phyloP scores from a whole-genome alignment of 2,797 vertebrate genomes.

The Dryobates pubescens region DNA sequence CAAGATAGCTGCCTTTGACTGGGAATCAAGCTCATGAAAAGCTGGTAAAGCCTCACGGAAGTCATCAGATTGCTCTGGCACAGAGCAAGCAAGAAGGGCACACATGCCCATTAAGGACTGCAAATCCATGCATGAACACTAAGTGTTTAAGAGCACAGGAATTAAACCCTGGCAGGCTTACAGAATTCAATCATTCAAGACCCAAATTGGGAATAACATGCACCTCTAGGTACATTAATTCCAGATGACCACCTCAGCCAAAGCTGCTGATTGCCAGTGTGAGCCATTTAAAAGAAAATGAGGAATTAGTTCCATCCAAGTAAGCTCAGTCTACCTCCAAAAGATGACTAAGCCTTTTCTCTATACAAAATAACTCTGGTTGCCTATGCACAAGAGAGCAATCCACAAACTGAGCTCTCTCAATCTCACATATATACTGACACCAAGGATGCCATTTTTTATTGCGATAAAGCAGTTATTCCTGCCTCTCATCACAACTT shows the following conservation, averaged over 20 bases:
- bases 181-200: background rate
- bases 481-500: background rate
- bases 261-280: background rate
- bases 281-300: background rate
- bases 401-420: background rate
- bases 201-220: background rate
- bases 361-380: background rate
- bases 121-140: background rate
- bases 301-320: background rate
- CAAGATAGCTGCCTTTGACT: background rate
- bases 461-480: background rate
- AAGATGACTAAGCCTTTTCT: background rate
- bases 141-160: background rate
- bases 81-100: background rate
- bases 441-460: background rate
- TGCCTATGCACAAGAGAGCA: background rate
- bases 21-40: background rate
- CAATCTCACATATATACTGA: background rate
- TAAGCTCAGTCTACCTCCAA: background rate
- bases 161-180: background rate
- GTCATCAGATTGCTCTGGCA: background rate
- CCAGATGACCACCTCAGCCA: background rate
- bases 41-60: background rate
- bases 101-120: rapidly evolving
- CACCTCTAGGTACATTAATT: background rate